Evolutionary conservation across 1,140 invertebrate genomes (phyloP).

Genomic region (Calosoma granatense): DNA sequence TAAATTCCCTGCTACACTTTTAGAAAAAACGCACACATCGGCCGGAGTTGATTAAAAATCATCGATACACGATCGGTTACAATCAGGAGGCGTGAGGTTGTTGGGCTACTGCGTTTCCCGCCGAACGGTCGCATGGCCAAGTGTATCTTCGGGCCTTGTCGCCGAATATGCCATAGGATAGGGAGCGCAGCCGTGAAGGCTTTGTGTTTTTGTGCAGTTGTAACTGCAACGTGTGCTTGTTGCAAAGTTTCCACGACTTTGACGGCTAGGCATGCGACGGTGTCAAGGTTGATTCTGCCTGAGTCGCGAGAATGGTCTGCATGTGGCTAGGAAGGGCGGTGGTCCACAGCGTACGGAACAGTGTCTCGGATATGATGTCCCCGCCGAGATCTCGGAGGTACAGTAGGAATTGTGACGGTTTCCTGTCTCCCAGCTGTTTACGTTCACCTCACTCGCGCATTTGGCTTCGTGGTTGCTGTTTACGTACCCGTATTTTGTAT

Average conservation of each 20-base stretch:
- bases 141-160: too few species aligned
- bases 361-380: not conserved
- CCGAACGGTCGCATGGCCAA: too few species aligned
- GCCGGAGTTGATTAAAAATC: too few species aligned
- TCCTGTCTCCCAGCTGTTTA: slow-evolving; percentile 28
- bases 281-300: slow-evolving; percentile 12
- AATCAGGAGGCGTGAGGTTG: too few species aligned
- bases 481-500: not conserved
- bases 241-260: slow-evolving; percentile 29
- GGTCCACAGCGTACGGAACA: slow-evolving; percentile 18
- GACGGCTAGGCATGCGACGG: slow-evolving; percentile 33
- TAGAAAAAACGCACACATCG: too few species aligned
- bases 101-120: too few species aligned
- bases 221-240: not conserved
- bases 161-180: too few species aligned
- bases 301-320: slow-evolving; percentile 17
- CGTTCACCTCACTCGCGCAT: slow-evolving; percentile 15
- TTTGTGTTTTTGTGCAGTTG: not conserved
- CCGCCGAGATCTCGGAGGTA: slow-evolving; percentile 18
- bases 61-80: too few species aligned
- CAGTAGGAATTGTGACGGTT: slow-evolving; percentile 24
- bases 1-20: too few species aligned
- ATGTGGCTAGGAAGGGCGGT: slow-evolving; percentile 15
- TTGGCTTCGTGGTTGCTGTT: not conserved
- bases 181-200: too few species aligned